These are phyloP conservation scores for Candidula unifasciata DNA, from an alignment of 2,888 invertebrate species.

Conservation along the genomic window DNA sequence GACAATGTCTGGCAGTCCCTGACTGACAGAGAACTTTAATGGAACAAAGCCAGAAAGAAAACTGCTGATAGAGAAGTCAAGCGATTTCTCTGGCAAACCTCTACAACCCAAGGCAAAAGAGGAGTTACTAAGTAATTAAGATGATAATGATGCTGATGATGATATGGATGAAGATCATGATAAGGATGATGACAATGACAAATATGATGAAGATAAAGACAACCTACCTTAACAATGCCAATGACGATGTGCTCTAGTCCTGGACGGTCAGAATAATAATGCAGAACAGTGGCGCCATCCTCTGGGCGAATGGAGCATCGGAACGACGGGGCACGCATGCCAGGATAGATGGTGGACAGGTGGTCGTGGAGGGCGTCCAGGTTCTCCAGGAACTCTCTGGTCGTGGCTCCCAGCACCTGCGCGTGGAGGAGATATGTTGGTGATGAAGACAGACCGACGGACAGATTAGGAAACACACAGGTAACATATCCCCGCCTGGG, in stretches of 20 bases:
- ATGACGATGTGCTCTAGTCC: constrained; percentile 97
- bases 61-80: no score
- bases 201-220: no score
- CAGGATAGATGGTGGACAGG: constrained; percentile 88
- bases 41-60: no score
- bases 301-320: constrained; percentile 82
- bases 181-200: not conserved
- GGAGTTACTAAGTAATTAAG: no score
- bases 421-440: no score
- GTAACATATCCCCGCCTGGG: no score
- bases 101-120: no score
- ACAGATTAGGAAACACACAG: not conserved
- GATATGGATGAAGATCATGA: no score
- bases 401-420: constrained; percentile 91
- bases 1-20: no score
- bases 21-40: no score
- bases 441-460: not conserved
- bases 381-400: constrained; percentile 95
- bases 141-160: no score
- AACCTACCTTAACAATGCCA: constrained; percentile 90
- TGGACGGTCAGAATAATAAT: constrained; percentile 97
- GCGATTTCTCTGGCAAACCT: no score
- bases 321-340: constrained; percentile 88
- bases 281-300: constrained; percentile 82
- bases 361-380: constrained; percentile 97